These are phyloP conservation scores for Nannoperca australis DNA, from an alignment of 2,797 vertebrate species.

Conservation along the genomic window DNA sequence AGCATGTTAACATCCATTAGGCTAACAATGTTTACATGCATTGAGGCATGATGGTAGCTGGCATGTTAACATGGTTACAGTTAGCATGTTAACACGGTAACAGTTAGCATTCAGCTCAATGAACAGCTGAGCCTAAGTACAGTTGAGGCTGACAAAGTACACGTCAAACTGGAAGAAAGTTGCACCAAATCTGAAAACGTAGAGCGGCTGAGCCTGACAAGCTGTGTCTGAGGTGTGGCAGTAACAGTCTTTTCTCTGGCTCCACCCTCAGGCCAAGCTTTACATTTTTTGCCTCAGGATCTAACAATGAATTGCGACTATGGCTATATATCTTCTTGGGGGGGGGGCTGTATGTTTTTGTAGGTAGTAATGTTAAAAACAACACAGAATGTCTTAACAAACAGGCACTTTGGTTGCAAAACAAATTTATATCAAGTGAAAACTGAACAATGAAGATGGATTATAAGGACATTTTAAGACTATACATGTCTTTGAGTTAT, in stretches of 20 bases:
- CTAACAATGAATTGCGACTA: background rate
- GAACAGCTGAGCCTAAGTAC: background rate
- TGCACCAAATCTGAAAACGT: background rate
- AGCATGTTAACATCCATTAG: background rate
- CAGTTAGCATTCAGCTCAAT: background rate
- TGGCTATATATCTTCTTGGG: background rate
- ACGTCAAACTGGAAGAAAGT: background rate
- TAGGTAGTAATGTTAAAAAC: background rate
- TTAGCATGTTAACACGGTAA: background rate
- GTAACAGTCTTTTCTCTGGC: background rate
- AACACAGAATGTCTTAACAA: constrained; percentile 21
- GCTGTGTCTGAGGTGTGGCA: background rate
- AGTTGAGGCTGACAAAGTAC: background rate
- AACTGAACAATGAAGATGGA: background rate
- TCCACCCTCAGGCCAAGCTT: background rate
- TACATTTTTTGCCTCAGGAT: background rate
- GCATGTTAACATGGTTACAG: background rate
- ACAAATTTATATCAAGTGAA: constrained; percentile 19
- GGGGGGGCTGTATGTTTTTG: background rate
- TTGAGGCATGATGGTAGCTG: background rate
- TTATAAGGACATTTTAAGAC: background rate
- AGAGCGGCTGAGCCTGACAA: background rate
- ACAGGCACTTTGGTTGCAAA: constrained; percentile 15
- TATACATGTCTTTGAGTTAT: constrained; percentile 16
- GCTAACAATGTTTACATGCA: background rate